Conservation (phyloP, 2,888 invertebrate genomes). For the Choreutis nemorana region DNA sequence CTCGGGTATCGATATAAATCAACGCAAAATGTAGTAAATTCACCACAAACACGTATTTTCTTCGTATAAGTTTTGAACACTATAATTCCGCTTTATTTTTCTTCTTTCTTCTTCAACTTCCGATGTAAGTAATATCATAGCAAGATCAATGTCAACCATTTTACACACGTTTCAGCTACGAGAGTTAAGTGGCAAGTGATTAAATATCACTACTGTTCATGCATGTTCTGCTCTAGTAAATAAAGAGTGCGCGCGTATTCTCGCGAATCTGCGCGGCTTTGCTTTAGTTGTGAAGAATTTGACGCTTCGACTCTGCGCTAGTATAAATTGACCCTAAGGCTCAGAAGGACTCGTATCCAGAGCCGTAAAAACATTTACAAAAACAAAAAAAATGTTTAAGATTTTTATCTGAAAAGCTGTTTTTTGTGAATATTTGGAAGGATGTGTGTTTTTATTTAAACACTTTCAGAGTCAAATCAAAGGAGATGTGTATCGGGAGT, state of each 20-base stretch:
- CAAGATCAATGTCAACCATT: conserved; percentile 8
- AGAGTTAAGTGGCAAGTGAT: conserved; percentile 8
- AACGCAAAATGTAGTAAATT: conserved; percentile 7
- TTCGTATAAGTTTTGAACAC: conserved; percentile 6
- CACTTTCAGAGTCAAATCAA: no score
- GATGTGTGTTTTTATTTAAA: no score
- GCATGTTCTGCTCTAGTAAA: conserved; percentile 3
- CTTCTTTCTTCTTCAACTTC: conserved; percentile 5
- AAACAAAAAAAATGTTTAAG: no score
- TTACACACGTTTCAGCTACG: conserved; percentile 9
- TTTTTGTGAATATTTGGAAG: no score
- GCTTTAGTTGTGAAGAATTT: conserved; percentile 6
- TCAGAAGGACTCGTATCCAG: no score
- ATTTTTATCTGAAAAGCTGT: no score
- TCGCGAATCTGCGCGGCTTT: conserved; percentile 6
- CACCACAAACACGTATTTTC: conserved; percentile 9
- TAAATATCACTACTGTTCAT: conserved; percentile 7
- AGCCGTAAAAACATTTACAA: no score
- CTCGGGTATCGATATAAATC: conserved; percentile 5
- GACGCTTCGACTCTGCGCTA: no score
- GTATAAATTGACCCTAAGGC: no score
- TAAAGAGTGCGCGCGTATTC: not conserved
- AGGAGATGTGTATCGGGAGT: no score
- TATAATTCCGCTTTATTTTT: conserved; percentile 6
- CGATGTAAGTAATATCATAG: no score